phyloP scores from a whole-genome alignment of 92 coral and sea anemone genomes.

The Pocillopora grandis region DNA sequence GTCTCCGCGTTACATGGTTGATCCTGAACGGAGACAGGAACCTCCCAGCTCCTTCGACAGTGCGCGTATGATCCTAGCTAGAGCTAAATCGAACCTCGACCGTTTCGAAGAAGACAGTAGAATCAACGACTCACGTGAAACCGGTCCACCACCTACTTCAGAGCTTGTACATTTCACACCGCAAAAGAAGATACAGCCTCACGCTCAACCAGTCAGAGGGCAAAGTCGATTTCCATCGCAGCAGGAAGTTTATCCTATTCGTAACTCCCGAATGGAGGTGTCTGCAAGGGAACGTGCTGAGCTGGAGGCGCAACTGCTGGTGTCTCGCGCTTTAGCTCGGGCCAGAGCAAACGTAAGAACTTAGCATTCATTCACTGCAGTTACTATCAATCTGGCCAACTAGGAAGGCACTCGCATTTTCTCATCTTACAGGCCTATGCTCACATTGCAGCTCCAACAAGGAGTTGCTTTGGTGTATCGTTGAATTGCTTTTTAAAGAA shows the following conservation, averaged over 20 bases:
- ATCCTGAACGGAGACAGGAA: conserved; percentile 54
- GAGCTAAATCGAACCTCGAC: conserved; percentile 73
- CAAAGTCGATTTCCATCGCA: neutral
- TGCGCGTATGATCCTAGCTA: conserved; percentile 76
- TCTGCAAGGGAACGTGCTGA: conserved; percentile 77
- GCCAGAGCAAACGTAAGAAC: conserved; percentile 66
- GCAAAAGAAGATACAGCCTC: conserved; percentile 1
- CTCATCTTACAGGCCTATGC: too few relatives aligned
- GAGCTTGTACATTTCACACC: conserved; percentile 21
- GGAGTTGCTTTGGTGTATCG: too few relatives aligned
- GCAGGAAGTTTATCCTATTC: neutral
- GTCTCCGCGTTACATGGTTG: conserved; percentile 67
- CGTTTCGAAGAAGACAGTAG: conserved; percentile 66
- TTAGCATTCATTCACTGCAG: neutral
- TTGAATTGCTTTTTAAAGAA: too few relatives aligned
- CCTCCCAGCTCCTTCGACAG: conserved; percentile 72
- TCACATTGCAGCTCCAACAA: neutral
- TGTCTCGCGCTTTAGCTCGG: conserved; percentile 85
- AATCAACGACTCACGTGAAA: conserved; percentile 31
- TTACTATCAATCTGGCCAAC: neutral
- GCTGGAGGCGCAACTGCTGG: conserved; percentile 83
- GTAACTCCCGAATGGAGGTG: conserved; percentile 36
- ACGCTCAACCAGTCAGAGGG: neutral
- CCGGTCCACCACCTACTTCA: conserved; percentile 34
- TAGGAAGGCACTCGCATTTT: too few relatives aligned